Evolutionary conservation across 2,888 invertebrate genomes (phyloP).

Genomic region (Drosophila pseudotakahashii): DNA sequence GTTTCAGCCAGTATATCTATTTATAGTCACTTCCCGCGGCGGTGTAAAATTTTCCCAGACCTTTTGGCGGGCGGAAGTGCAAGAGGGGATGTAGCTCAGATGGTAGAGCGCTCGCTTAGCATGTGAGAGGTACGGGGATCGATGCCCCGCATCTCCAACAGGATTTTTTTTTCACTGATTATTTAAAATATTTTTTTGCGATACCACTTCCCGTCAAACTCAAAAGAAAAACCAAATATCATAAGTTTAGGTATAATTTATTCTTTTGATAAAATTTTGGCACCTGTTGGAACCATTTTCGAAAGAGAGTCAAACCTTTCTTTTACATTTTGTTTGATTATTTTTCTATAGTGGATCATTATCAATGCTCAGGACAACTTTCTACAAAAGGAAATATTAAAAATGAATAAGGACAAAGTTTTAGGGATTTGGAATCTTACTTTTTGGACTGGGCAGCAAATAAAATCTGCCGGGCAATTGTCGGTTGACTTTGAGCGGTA

Average conservation of each 20-base stretch:
- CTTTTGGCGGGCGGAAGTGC: constrained; percentile 1
- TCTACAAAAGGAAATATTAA: background rate
- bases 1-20: background rate
- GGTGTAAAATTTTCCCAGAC: background rate
- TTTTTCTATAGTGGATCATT: background rate
- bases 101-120: constrained; percentile 85
- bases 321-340: constrained; percentile 26
- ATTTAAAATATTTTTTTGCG: background rate
- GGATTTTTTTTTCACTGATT: background rate
- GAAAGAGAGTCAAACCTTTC: background rate
- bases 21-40: background rate
- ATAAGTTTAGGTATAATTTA: no score
- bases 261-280: no score
- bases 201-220: no score
- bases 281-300: no score
- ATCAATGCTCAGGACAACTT: background rate
- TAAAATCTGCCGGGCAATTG: background rate
- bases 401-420: background rate
- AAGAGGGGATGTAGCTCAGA: constrained; percentile 84
- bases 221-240: no score
- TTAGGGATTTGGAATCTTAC: background rate
- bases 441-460: background rate
- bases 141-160: constrained; percentile 84
- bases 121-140: constrained; percentile 85
- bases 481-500: background rate